These are phyloP conservation scores for Samia ricini DNA, from an alignment of 1,140 invertebrate genomes.

Conservation along the genomic window DNA sequence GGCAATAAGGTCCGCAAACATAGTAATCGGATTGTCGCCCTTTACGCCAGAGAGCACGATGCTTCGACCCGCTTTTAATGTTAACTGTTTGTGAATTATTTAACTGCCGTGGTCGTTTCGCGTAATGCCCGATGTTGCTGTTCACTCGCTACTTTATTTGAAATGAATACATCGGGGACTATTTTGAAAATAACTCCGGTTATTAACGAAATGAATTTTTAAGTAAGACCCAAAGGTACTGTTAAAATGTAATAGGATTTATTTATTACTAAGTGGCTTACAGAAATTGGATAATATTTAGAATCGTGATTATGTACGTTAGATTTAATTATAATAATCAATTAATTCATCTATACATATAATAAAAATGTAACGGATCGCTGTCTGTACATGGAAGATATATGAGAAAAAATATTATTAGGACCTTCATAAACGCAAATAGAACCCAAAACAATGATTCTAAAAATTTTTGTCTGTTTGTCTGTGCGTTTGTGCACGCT, in stretches of 20 bases:
- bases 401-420: too few relatives aligned
- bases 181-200: constrained; percentile 15
- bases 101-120: constrained; percentile 24
- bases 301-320: neutral
- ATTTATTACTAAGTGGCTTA: neutral
- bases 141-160: constrained; percentile 17
- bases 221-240: neutral
- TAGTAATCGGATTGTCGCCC: constrained; percentile 31
- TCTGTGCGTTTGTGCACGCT: too few relatives aligned
- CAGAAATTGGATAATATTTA: neutral
- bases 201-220: constrained; percentile 7
- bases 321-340: neutral
- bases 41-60: constrained; percentile 1
- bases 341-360: neutral
- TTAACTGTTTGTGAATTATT: constrained; percentile 34
- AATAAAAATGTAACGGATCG: too few relatives aligned
- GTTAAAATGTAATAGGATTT: neutral
- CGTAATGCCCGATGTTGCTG: constrained; percentile 20
- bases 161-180: constrained; percentile 16
- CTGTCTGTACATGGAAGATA: too few relatives aligned
- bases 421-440: too few relatives aligned
- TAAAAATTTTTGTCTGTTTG: too few relatives aligned
- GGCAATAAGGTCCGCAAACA: constrained; percentile 22
- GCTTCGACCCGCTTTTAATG: constrained; percentile 26
- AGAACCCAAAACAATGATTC: too few relatives aligned